These are phyloP conservation scores for Podiceps cristatus DNA, from an alignment of 2,113 vertebrate species.

Conservation along the genomic window DNA sequence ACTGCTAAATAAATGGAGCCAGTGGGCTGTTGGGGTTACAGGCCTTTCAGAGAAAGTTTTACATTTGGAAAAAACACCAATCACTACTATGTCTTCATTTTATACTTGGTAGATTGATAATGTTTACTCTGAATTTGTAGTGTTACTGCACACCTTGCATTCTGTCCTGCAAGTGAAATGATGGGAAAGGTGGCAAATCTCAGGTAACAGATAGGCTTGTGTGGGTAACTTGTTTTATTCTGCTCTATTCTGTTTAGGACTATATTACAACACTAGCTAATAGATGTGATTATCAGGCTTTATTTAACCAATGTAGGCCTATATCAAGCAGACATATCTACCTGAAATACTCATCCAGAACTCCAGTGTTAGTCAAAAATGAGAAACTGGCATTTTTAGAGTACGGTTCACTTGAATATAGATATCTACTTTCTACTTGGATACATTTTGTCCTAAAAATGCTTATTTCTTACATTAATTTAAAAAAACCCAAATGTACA, in stretches of 20 bases:
- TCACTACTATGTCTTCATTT: neutral
- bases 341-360: neutral
- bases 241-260: neutral
- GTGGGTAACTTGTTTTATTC: neutral
- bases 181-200: neutral
- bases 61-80: neutral
- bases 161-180: neutral
- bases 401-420: neutral
- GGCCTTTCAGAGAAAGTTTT: neutral
- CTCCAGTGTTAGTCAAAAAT: neutral
- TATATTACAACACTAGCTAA: neutral
- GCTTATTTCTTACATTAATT: neutral
- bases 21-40: rapidly evolving
- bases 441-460: neutral
- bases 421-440: neutral
- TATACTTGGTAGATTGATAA: neutral
- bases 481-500: neutral
- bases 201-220: rapidly evolving
- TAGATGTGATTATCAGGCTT: neutral
- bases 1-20: neutral
- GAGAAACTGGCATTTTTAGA: neutral
- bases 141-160: neutral
- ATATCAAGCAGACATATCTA: neutral
- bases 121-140: neutral
- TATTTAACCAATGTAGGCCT: neutral